These are phyloP conservation scores for Stictocephala bisonia DNA, from an alignment of 2,888 invertebrate species.

Conservation along the genomic window DNA sequence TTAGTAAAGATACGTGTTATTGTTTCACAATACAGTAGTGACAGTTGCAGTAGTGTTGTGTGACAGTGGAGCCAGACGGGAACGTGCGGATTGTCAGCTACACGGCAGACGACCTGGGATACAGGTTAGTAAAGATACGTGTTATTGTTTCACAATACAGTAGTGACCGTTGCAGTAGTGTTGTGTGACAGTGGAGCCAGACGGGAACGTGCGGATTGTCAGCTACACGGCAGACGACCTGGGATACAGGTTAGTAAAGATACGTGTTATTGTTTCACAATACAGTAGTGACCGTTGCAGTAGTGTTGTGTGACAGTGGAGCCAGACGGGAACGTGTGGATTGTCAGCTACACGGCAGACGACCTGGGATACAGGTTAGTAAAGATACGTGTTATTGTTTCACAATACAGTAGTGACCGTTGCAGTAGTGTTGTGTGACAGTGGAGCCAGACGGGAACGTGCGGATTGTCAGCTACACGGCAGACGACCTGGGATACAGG, in stretches of 20 bases:
- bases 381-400: too few species aligned
- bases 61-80: conserved; percentile 74
- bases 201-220: conserved; percentile 71
- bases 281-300: too few species aligned
- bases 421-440: too few species aligned
- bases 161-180: too few species aligned
- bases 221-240: conserved; percentile 73
- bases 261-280: too few species aligned
- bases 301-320: too few species aligned
- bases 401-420: too few species aligned
- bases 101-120: conserved; percentile 74
- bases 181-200: conserved; percentile 73
- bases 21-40: too few species aligned
- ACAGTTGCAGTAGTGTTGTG: too few species aligned
- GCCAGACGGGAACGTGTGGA: conserved; percentile 71
- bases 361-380: conserved; percentile 74
- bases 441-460: conserved; percentile 73
- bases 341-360: conserved; percentile 75
- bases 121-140: conserved; percentile 70
- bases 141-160: too few species aligned
- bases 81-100: conserved; percentile 72
- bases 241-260: conserved; percentile 73
- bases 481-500: conserved; percentile 77
- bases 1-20: too few species aligned
- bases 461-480: conserved; percentile 72